Evolutionary conservation across 2,113 vertebrate genomes (phyloP), one percentile per base, ranked within the genome.

Genomic region (Pipra filicauda): DNA sequence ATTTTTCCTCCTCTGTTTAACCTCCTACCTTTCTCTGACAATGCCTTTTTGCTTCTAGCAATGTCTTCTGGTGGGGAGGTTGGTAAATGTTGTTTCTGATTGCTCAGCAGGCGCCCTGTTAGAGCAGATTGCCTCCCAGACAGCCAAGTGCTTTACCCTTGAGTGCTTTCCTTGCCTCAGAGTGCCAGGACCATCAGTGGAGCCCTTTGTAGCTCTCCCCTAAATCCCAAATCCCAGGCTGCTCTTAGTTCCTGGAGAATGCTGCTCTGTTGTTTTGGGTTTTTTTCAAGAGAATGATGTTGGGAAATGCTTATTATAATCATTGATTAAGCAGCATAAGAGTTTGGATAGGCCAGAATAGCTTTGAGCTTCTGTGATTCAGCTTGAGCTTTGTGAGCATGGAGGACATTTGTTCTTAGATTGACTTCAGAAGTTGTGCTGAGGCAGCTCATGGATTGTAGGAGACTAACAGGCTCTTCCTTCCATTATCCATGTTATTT

Each of bases 11-110:
- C 8, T 43, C 22, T 3, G 0, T 75, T 93, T 86, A 75, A 65
- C 52, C 26, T 85, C 75, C 72, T 91, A 15, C 52, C 44, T 94
- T 89, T 44, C 44, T 70, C 62, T 94, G 80, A 65, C 39, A 24
- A 37, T 4, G 16, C 27, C 77, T 87, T 80, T 33, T 19, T 73
- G 73, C n/a, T 52, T 91, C 81, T 69, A 76, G 80, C 59, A 41
- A 15, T 30, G 37, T 35, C 44, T 82, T n/a, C 76, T 65, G 43
- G 18, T 62, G 73, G 81, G 66, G 81, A 92, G 87, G 52, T 66
- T 71, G 83, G 72, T 90, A 88, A 95, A 75, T 51, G 78, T 82
- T 96, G 85, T 90, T 96, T 85, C 61, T 97, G 96, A 92, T 93
- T 87, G 92, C 93, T 86, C 92, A 84, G 93, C 93, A 88, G 88